Base-by-base conservation (phyloP, 2,797 vertebrate genomes). In the Chelmon rostratus region DNA sequence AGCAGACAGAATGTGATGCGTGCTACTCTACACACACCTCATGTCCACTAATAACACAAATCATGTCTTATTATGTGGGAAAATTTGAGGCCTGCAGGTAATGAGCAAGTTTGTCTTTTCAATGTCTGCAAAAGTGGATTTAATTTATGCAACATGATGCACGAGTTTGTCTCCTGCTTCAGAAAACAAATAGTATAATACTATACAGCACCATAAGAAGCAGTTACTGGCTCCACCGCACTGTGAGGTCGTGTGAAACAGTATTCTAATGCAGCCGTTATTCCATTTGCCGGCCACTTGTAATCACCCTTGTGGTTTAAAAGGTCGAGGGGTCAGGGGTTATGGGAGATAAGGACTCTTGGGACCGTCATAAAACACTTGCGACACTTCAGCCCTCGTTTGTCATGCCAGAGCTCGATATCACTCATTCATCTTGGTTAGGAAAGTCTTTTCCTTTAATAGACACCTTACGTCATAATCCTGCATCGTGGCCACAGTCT, bases 281-380 rank as follows among this genome's bases (percentile, higher is more conserved):
- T 83, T 88, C 69, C 70, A 81, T 42, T 80, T 82, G 77, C 82
- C 53, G 44, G 78, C 83, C 68, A 81, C 82, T 88, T 92, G 81
- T 92, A 91, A 92, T 93, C 92, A 92, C 91, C 91, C 91, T 89
- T 92, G 91, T 88, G 91, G 85, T 92, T 93, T 93, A 87, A 91
- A 90, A 93, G 93, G 93, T 93, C 72, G 44, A 65, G 82, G 59
- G 94, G 89, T 94, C 89, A 90, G 82, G 86, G 93, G 93, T 94
- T 91, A 89, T 85, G 84, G 79, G 87, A 90, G 89, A 94, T 91
- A 89, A 90, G 87, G 89, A 89, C 91, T 89, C 84, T 0, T 7
- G 89, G 87, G 93, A 82, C 61, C 21, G 84, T 89, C 90, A 92
- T 94, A 94, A 94, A 94, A 94, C 91, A 91, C 91, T 92, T 86